Conservation (phyloP, 1,140 invertebrate genomes). For the Macrosteles quadrilineatus region DNA sequence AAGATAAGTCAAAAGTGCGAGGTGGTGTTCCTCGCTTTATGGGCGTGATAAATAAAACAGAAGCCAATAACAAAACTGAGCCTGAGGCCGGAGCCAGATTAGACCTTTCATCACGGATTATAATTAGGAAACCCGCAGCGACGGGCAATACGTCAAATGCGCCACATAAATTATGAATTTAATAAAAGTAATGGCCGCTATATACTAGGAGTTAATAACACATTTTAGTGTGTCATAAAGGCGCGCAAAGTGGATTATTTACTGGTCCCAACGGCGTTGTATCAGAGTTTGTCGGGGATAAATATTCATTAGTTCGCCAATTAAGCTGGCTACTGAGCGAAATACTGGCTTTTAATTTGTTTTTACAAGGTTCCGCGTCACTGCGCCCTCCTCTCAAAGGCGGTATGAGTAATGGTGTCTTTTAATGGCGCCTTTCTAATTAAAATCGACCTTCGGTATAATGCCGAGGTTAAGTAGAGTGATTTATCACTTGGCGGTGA, state of each 20-base stretch:
- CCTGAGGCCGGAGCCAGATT: background rate
- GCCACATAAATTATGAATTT: conserved; percentile 30
- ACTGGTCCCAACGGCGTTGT: conserved; percentile 31
- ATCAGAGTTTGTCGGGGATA: conserved; percentile 29
- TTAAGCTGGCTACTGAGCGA: conserved; percentile 30
- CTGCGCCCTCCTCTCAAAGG: background rate
- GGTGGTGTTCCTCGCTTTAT: background rate
- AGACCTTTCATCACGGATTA: background rate
- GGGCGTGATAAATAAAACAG: background rate
- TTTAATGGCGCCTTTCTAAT: conserved; percentile 9
- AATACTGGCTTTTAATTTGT: conserved; percentile 34
- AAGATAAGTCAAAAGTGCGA: background rate
- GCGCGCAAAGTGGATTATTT: conserved; percentile 32
- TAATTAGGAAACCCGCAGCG: background rate
- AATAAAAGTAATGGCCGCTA: conserved; percentile 33
- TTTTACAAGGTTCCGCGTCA: conserved; percentile 30
- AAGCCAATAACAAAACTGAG: conserved; percentile 2
- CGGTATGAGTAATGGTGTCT: conserved; percentile 1
- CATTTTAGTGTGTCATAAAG: conserved; percentile 35
- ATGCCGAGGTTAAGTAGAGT: too few relatives aligned
- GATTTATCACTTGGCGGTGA: too few relatives aligned
- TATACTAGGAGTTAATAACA: conserved; percentile 34
- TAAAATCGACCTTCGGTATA: background rate
- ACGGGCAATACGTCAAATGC: background rate
- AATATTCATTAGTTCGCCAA: conserved; percentile 34